Evolutionary conservation across 2,888 invertebrate genomes (phyloP).

Genomic region (Yponomeuta malinellus): DNA sequence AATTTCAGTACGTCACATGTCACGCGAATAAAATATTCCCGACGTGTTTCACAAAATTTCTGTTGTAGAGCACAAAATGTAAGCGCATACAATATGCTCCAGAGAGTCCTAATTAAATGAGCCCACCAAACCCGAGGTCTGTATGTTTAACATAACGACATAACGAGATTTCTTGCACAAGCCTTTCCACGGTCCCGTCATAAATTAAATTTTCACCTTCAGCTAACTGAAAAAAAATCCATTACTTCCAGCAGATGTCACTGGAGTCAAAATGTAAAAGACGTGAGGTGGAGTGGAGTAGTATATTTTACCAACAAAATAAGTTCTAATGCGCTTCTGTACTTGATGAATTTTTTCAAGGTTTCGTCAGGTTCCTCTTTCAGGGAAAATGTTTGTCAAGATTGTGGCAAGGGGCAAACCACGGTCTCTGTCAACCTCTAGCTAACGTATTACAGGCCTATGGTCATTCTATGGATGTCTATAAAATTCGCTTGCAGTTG

Average conservation of each 20-base stretch:
- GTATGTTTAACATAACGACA: not conserved
- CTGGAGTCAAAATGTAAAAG: slow-evolving; percentile 56
- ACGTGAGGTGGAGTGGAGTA: slow-evolving; percentile 34
- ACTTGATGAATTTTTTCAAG: too few relatives aligned
- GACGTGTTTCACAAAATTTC: not conserved
- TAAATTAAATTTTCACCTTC: slow-evolving; percentile 76
- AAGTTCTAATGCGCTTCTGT: too few relatives aligned
- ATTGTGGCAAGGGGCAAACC: not conserved
- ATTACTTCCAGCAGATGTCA: slow-evolving; percentile 76
- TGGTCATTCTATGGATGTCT: too few relatives aligned
- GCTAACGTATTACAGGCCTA: too few relatives aligned
- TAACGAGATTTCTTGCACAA: slow-evolving; percentile 32
- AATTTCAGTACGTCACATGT: too few relatives aligned
- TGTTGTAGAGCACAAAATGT: not conserved
- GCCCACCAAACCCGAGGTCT: not conserved
- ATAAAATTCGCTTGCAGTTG: too few relatives aligned
- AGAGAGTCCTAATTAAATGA: not conserved
- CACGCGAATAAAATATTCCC: too few relatives aligned
- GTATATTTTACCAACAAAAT: too few relatives aligned
- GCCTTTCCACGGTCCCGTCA: slow-evolving; percentile 50
- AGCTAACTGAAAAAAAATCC: slow-evolving; percentile 75
- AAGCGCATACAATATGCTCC: not conserved
- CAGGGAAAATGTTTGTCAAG: not conserved
- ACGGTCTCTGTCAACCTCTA: too few relatives aligned
- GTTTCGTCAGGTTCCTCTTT: not conserved